Conservation (phyloP, 2,888 invertebrate species). For the Mesochorus sp. region DNA sequence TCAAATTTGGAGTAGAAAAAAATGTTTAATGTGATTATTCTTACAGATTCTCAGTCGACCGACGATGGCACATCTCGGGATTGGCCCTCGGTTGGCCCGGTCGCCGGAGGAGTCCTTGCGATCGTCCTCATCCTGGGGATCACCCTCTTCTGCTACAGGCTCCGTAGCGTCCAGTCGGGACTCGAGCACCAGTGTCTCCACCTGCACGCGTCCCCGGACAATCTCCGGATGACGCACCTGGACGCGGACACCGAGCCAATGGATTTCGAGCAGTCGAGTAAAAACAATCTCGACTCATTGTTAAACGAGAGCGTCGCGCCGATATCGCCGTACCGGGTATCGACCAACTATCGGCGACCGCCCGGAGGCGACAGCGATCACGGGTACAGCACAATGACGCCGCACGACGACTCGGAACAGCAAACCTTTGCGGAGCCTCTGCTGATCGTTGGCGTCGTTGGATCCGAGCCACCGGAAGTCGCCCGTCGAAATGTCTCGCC, state of each 20-base stretch:
- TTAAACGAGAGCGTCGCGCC: conserved; percentile 87
- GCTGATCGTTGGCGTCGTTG: conserved; percentile 74
- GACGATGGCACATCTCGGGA: conserved; percentile 75
- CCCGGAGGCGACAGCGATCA: conserved; percentile 94
- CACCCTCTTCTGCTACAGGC: conserved; percentile 92
- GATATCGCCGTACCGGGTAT: conserved; percentile 94
- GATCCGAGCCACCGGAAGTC: conserved; percentile 69
- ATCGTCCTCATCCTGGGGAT: conserved; percentile 91
- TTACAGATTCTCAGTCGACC: conserved; percentile 78
- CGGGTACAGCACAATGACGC: conserved; percentile 97
- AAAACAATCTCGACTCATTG: conserved; percentile 85
- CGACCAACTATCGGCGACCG: conserved; percentile 90
- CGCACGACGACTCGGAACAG: conserved; percentile 94
- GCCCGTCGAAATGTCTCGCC: conserved; percentile 79
- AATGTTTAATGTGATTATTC: too few relatives aligned
- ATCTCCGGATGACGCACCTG: conserved; percentile 88
- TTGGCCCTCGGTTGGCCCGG: conserved; percentile 90
- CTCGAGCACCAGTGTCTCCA: conserved; percentile 82
- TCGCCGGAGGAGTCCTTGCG: conserved; percentile 92
- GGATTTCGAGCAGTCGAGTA: conserved; percentile 77
- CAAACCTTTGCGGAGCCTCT: conserved; percentile 86
- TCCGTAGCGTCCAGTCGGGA: conserved; percentile 83
- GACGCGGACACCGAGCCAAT: conserved; percentile 86
- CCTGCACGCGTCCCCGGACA: conserved; percentile 83
- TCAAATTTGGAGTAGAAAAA: neutral